A percentile compares a stretch with the other conserved stretches of the same genome.
phyloP scores from a whole-genome alignment of 2,888 invertebrate species.

The Amiota minor region DNA sequence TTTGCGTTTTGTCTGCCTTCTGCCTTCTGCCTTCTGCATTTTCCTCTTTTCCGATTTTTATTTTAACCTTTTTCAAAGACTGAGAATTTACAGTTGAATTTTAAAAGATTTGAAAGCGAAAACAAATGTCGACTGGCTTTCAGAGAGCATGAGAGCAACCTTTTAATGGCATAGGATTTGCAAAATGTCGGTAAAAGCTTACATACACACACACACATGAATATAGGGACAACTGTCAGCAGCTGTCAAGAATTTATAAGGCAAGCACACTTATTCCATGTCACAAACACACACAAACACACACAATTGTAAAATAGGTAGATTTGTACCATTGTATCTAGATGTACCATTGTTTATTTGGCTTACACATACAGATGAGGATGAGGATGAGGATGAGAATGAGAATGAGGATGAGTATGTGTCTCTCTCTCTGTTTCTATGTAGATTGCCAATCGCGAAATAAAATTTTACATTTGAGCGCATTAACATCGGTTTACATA shows the following conservation, averaged over 20 bases:
- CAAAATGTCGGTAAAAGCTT: not conserved
- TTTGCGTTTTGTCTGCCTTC: too few relatives aligned
- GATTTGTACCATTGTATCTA: not conserved
- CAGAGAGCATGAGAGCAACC: not conserved
- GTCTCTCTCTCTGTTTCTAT: not conserved
- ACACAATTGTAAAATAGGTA: not conserved
- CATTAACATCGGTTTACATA: conserved; percentile 19
- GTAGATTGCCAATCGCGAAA: not conserved
- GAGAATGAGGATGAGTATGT: not conserved
- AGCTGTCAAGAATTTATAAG: not conserved
- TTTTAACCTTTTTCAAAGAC: too few relatives aligned
- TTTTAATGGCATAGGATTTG: not conserved
- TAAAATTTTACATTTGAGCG: not conserved
- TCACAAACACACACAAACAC: not conserved
- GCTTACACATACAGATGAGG: not conserved
- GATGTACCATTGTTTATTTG: not conserved
- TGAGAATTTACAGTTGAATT: too few relatives aligned
- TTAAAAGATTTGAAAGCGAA: too few relatives aligned
- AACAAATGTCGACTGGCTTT: too few relatives aligned
- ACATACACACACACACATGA: conserved; percentile 10
- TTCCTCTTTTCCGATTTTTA: not conserved
- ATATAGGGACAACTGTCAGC: conserved; percentile 20
- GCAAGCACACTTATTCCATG: not conserved
- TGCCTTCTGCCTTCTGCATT: not conserved
- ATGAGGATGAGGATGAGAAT: too few relatives aligned